These are phyloP conservation scores for Apogon hyalosoma DNA, from an alignment of 2,797 vertebrate genomes.

Conservation along the genomic window DNA sequence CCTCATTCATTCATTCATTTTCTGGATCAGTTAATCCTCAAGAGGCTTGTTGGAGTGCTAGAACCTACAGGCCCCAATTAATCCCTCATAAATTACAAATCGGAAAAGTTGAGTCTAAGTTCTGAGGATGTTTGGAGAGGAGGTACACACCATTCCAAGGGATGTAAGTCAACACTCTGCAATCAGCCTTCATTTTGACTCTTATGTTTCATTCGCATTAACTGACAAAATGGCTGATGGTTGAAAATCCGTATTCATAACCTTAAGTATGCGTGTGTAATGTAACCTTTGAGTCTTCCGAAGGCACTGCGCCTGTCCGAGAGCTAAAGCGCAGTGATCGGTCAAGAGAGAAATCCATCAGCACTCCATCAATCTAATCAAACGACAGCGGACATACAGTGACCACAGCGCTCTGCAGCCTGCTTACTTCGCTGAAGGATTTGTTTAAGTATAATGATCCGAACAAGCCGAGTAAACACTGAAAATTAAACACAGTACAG, in stretches of 20 bases:
- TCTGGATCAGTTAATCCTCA: no score
- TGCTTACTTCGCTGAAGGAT: slow-evolving; percentile 6
- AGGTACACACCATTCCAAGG: no score
- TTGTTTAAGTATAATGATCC: slow-evolving; percentile 1
- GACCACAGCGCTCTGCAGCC: slow-evolving; percentile 24
- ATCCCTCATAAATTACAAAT: no score
- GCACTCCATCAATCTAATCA: slow-evolving; percentile 55
- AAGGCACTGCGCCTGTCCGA: slow-evolving; percentile 1
- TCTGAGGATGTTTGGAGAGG: no score
- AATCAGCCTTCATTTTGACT: no score
- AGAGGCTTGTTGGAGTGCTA: no score
- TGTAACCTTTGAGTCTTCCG: slow-evolving; percentile 1
- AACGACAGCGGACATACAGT: slow-evolving; percentile 34
- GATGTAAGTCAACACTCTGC: no score
- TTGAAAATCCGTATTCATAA: slow-evolving; percentile 10
- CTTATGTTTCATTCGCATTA: no score
- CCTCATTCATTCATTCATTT: no score
- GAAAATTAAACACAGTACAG: slow-evolving; percentile 26
- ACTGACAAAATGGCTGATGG: slow-evolving; percentile 1
- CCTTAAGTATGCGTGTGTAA: slow-evolving; percentile 1
- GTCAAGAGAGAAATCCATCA: slow-evolving; percentile 61
- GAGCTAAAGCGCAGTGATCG: slow-evolving; percentile 40
- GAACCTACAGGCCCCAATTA: no score
- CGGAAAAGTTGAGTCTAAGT: no score
- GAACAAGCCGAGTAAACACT: not conserved